Evolutionary conservation across 2,888 invertebrate genomes (phyloP).

Genomic region (Amiota mariae): DNA sequence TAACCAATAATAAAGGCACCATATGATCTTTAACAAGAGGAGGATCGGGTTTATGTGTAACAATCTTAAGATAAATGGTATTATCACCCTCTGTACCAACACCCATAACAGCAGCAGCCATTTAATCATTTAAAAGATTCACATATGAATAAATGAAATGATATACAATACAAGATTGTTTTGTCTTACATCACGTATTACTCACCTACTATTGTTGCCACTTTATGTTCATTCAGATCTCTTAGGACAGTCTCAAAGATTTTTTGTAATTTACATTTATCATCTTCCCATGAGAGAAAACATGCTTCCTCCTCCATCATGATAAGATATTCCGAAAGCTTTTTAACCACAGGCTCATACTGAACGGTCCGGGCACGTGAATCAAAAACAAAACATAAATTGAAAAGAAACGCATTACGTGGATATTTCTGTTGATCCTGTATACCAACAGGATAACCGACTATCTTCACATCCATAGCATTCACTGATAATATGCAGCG

Average conservation of each 20-base stretch:
- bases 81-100: conserved; percentile 82
- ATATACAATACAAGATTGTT: not conserved
- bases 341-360: conserved; percentile 95
- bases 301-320: conserved; percentile 90
- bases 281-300: conserved; percentile 82
- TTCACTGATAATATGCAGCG: conserved; percentile 92
- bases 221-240: conserved; percentile 86
- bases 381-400: conserved; percentile 95
- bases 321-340: conserved; percentile 91
- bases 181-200: not conserved
- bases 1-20: conserved; percentile 87
- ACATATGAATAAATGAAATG: conserved; percentile 52
- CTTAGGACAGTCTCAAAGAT: conserved; percentile 85
- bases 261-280: conserved; percentile 80
- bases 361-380: conserved; percentile 91
- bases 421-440: conserved; percentile 91
- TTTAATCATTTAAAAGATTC: too few species aligned
- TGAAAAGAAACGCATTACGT: conserved; percentile 95
- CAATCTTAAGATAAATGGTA: conserved; percentile 91
- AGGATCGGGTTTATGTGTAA: conserved; percentile 87
- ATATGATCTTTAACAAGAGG: conserved; percentile 88
- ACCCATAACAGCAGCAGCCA: too few species aligned
- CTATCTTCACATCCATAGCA: conserved; percentile 86
- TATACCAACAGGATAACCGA: conserved; percentile 93
- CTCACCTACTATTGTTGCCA: conserved; percentile 83